phyloP scores from a whole-genome alignment of 2,113 vertebrate species.

The Oryzias melastigma region DNA sequence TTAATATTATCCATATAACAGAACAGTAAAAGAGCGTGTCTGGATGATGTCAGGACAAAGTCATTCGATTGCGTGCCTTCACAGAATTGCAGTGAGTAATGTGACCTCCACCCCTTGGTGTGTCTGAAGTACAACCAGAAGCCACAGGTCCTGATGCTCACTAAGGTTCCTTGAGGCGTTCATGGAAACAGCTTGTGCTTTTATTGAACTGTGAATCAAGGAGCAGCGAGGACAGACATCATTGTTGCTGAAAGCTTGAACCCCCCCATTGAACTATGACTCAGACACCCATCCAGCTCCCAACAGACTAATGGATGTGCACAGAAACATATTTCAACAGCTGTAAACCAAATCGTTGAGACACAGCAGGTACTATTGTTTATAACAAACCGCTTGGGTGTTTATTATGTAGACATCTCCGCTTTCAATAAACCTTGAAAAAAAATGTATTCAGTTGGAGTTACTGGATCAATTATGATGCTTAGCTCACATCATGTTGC shows the following conservation, averaged over 20 bases:
- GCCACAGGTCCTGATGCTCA: slow-evolving; percentile 45
- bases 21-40: slow-evolving; percentile 16
- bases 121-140: slow-evolving; percentile 55
- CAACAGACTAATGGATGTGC: slow-evolving; percentile 11
- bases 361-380: too few relatives aligned
- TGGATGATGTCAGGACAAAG: slow-evolving; percentile 31
- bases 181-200: slow-evolving; percentile 25
- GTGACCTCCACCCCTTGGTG: slow-evolving; percentile 31
- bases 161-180: slow-evolving; percentile 22
- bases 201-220: slow-evolving; percentile 22
- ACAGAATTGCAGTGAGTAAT: slow-evolving; percentile 57
- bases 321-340: slow-evolving; percentile 16
- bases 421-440: too few relatives aligned
- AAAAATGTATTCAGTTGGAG: too few relatives aligned
- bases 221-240: slow-evolving; percentile 30
- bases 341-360: background rate
- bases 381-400: too few relatives aligned
- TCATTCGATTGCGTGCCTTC: slow-evolving; percentile 49
- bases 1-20: background rate
- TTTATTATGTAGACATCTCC: too few relatives aligned
- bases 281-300: too few relatives aligned
- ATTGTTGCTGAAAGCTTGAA: slow-evolving; percentile 25
- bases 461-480: too few relatives aligned
- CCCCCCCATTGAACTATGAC: background rate
- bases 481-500: too few relatives aligned